Percentiles rank a stretch among this genome's conserved stretches.
Evolutionary conservation across 2,888 invertebrate species (phyloP).

Genomic region (Adelphocoris suturalis): DNA sequence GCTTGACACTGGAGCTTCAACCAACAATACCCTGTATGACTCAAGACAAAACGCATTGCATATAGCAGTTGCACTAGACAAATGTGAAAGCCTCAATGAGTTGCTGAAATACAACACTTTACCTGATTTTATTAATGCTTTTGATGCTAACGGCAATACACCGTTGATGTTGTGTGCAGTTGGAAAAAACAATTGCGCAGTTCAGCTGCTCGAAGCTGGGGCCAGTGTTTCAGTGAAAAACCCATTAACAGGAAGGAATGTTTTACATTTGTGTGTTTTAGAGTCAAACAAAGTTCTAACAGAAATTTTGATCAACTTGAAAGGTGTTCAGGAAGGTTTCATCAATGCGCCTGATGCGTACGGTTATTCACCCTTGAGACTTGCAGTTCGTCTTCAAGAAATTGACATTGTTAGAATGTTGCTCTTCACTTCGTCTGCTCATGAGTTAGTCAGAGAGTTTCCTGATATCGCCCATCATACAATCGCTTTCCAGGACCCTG

Average conservation of each 20-base stretch:
- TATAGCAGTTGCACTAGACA: constrained; percentile 6
- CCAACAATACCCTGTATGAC: neutral
- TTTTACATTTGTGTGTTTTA: constrained; percentile 38
- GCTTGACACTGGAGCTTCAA: constrained; percentile 36
- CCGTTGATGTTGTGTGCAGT: constrained; percentile 23
- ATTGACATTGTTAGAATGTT: neutral
- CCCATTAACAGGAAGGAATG: neutral
- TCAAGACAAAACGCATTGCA: constrained; percentile 21
- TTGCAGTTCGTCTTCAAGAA: constrained; percentile 13
- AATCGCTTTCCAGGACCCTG: neutral
- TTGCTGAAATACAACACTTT: neutral
- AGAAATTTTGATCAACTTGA: neutral
- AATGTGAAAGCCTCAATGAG: constrained; percentile 14
- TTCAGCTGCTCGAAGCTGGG: constrained; percentile 1
- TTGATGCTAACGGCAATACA: constrained; percentile 14
- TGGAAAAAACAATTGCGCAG: neutral
- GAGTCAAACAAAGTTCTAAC: neutral
- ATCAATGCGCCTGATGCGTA: neutral
- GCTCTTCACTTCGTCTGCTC: neutral
- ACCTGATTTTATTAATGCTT: constrained; percentile 12
- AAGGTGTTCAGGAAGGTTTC: neutral
- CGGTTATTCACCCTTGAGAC: neutral
- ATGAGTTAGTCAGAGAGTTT: constrained; percentile 25
- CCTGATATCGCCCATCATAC: constrained; percentile 3
- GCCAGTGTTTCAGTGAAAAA: constrained; percentile 7